Percentiles rank a stretch among this genome's conserved stretches.
Evolutionary conservation across 2,113 vertebrate species (phyloP).

Genomic region (Boulengerochromis microlepis): DNA sequence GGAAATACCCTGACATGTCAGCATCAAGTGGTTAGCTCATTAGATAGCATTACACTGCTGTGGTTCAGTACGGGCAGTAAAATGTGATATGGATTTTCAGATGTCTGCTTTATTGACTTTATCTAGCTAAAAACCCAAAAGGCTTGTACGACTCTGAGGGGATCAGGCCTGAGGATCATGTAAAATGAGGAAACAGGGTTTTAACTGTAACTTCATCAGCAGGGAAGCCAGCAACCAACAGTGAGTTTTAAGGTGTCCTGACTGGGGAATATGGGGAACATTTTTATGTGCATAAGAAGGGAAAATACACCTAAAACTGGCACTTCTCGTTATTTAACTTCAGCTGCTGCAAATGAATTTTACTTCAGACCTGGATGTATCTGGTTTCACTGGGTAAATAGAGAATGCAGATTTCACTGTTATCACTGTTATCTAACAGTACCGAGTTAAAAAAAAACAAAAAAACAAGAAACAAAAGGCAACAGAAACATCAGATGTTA

Average conservation of each 20-base stretch:
- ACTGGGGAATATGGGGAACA: neutral
- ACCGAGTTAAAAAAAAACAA: neutral
- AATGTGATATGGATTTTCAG: constrained; percentile 17
- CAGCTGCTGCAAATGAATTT: neutral
- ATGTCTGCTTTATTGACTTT: neutral
- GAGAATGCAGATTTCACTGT: neutral
- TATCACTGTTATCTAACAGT: neutral
- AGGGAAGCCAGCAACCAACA: neutral
- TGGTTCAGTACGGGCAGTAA: constrained; percentile 10
- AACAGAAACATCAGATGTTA: neutral
- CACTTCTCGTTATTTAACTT: neutral
- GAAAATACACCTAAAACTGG: neutral
- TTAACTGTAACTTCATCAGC: neutral
- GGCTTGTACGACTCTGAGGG: neutral
- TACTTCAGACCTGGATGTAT: neutral
- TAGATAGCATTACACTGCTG: constrained; percentile 19
- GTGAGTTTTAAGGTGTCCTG: neutral
- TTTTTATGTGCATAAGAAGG: neutral
- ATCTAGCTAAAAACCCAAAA: neutral
- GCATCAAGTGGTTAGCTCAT: constrained; percentile 40
- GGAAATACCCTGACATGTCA: constrained; percentile 3
- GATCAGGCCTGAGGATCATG: neutral
- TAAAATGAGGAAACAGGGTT: neutral
- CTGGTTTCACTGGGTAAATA: neutral
- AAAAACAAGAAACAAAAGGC: neutral